phyloP scores from a whole-genome alignment of 1,140 invertebrate genomes.

The Uloborus diversus region DNA sequence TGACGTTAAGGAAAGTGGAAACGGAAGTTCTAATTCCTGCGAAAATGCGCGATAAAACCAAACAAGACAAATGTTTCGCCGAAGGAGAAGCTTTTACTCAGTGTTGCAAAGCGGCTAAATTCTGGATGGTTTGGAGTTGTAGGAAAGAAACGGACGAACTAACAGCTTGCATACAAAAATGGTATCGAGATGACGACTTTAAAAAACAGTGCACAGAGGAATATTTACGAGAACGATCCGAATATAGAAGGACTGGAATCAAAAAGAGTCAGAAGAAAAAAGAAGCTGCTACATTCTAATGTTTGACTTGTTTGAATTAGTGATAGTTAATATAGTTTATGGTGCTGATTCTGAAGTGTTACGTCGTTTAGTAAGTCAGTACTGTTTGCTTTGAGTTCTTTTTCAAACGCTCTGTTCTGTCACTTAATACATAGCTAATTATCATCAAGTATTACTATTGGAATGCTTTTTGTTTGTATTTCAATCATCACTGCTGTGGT shows the following conservation, averaged over 20 bases:
- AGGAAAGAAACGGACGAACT: conserved; percentile 75
- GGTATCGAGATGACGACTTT: conserved; percentile 79
- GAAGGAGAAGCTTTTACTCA: conserved; percentile 72
- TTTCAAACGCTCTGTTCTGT: too few species aligned
- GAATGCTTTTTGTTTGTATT: too few species aligned
- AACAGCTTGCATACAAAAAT: conserved; percentile 75
- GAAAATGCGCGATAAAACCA: conserved; percentile 80
- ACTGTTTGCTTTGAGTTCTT: too few species aligned
- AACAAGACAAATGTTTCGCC: conserved; percentile 75
- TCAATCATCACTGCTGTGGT: too few species aligned
- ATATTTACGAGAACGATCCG: conserved; percentile 82
- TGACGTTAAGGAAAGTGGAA: conserved; percentile 82
- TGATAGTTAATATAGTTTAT: too few species aligned
- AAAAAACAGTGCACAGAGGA: conserved; percentile 76
- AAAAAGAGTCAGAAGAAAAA: conserved; percentile 68
- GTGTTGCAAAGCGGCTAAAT: conserved; percentile 74
- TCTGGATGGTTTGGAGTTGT: conserved; percentile 79
- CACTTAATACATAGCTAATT: too few species aligned
- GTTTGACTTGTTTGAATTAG: not conserved
- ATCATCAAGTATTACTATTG: too few species aligned
- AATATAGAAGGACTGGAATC: conserved; percentile 82
- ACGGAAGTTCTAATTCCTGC: conserved; percentile 84
- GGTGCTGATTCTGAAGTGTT: too few species aligned
- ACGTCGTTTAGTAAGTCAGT: too few species aligned
- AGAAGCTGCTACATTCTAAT: conserved; percentile 44